Conservation (phyloP, 2,113 vertebrate species). For the Varanus salvator region DNA sequence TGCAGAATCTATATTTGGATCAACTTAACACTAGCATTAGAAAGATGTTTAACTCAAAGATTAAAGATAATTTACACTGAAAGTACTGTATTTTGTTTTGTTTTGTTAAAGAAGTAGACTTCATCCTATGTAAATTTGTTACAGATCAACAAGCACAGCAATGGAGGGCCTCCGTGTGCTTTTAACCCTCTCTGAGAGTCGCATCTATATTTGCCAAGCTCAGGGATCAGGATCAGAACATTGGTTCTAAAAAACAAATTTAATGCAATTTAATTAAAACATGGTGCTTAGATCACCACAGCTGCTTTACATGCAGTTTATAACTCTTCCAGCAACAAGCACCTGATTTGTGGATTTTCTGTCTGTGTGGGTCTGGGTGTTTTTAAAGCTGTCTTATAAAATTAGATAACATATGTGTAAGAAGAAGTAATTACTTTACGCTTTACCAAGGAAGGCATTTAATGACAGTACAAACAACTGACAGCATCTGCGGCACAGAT, state of each 20-base stretch:
- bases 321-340: conserved; percentile 53
- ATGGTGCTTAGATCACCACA: conserved; percentile 45
- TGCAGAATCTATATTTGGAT: conserved; percentile 25
- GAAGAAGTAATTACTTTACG: conserved; percentile 54
- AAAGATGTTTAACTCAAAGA: neutral
- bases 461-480: conserved; percentile 36
- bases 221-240: conserved; percentile 37
- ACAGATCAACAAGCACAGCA: accelerated
- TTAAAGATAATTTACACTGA: neutral
- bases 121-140: conserved; percentile 21
- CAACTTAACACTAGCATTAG: conserved; percentile 10
- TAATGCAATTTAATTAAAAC: conserved; percentile 65
- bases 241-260: neutral
- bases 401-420: conserved; percentile 60
- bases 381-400: conserved; percentile 62
- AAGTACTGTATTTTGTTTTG: neutral
- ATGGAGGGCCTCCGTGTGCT: conserved; percentile 39
- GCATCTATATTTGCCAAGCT: conserved; percentile 36
- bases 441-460: conserved; percentile 50
- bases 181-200: conserved; percentile 34
- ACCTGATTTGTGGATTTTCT: conserved; percentile 63
- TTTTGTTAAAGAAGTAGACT: neutral
- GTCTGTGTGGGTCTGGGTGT: conserved; percentile 59
- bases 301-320: conserved; percentile 50
- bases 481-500: conserved; percentile 43